phyloP scores from a whole-genome alignment of 2,888 invertebrate species.

The Callosobruchus maculatus region DNA sequence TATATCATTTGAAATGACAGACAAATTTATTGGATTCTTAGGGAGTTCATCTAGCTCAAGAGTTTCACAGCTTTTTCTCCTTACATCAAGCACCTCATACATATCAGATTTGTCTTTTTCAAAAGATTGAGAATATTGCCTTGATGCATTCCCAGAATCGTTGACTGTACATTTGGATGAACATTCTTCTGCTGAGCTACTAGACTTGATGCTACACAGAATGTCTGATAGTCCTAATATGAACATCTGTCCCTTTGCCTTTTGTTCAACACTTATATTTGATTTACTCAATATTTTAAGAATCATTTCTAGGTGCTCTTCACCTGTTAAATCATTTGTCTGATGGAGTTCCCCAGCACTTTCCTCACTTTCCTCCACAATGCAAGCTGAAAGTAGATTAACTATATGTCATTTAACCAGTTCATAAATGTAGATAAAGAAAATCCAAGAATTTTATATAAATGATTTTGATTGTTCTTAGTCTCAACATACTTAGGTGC shows the following conservation, averaged over 20 bases:
- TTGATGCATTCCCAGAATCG: neutral
- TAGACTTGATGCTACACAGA: neutral
- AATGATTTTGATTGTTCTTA: too few species aligned
- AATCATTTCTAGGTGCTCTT: neutral
- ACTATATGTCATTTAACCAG: too few species aligned
- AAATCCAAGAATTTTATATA: too few species aligned
- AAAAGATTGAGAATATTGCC: neutral
- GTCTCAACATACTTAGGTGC: too few species aligned
- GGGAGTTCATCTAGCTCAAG: neutral
- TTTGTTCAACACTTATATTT: neutral
- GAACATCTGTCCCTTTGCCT: neutral
- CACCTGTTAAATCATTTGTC: neutral
- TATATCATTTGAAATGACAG: neutral
- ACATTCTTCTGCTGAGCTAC: neutral
- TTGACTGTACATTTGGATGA: neutral
- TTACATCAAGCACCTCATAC: neutral
- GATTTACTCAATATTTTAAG: neutral
- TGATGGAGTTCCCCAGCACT: neutral
- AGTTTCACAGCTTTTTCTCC: neutral
- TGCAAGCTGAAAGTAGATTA: neutral
- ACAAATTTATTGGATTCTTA: neutral
- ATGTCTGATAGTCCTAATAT: neutral
- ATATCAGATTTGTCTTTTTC: neutral
- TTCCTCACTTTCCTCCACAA: neutral
- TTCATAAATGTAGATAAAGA: too few species aligned